Base-by-base conservation (phyloP, 2,797 vertebrate genomes). In the Chelidonichthys spinosus region DNA sequence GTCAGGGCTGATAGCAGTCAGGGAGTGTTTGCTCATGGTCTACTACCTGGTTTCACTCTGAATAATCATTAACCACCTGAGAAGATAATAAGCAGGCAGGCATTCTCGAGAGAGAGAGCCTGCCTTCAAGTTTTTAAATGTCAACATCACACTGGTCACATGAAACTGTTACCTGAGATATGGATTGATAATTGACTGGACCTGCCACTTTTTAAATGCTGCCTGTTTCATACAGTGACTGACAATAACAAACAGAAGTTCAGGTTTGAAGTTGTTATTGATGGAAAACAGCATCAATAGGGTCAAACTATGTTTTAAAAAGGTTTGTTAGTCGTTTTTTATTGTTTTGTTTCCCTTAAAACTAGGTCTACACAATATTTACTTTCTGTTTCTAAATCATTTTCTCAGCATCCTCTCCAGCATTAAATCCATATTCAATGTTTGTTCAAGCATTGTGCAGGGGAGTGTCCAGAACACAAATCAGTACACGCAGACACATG, bases 21-120 rank as follows among this genome's bases (percentile, higher is more conserved):
- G 66, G 37, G 56, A 49, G 75, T 93, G 87, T 93, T 92, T 93
- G 89, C 74, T 83, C 74, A 68, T 50, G 81, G 67, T 76, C 85
- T 74, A 65, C 87, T 80, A 78, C 86, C 88, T 85, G 84, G 94
- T 96, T 96, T 96, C 94, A 89, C 87, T 91, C 80, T 83, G 66
- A 88, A 53, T 93, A 90, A 94, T 94, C 69, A 95, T 96, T 96
- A 95, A 95, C 93, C 64, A 36, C 61, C 74, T 5, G 50, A 70
- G 77, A 64, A 85, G 87, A 91, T 86, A 76, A 63, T 35, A 44
- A 70, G 67, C 75, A 66, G 37, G 60, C 79, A 60, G 63, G 54
- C 70, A 69, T 89, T 93, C 94, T 92, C 89, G 85, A 70, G 70
- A 67, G 81, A 44, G 70, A 67, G 81, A 71, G 76, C 44, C 69